Conservation (phyloP, 30 jellyfish, hydroid and myxozoan species). For the Phacellophora camtschatica region DNA sequence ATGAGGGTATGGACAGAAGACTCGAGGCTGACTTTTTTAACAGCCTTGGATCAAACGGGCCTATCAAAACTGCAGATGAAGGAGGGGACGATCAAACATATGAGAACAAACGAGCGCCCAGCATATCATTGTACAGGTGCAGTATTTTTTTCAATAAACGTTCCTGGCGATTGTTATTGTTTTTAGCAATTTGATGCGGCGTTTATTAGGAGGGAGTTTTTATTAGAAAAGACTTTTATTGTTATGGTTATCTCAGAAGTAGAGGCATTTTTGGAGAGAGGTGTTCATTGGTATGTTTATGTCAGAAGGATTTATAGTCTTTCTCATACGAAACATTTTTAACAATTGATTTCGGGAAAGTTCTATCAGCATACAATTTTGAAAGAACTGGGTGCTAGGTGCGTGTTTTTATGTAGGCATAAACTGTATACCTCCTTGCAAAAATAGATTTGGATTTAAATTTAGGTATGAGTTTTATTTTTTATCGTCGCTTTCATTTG, state of each 20-base stretch:
- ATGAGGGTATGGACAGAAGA: not conserved
- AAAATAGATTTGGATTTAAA: too few species aligned
- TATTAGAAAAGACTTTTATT: conserved; percentile 43
- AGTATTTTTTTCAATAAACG: not conserved
- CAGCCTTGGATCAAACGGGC: conserved; percentile 68
- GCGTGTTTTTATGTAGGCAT: too few species aligned
- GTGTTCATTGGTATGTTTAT: not conserved
- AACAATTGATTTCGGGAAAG: too few species aligned
- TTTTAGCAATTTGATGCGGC: conserved; percentile 67
- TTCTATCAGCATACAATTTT: too few species aligned
- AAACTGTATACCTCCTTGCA: too few species aligned
- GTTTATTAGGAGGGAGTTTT: conserved; percentile 43
- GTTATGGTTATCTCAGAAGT: conserved; percentile 45
- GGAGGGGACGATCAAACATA: conserved; percentile 52
- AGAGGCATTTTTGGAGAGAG: not conserved
- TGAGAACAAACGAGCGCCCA: conserved; percentile 1
- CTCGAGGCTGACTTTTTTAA: conserved; percentile 66
- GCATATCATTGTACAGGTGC: conserved; percentile 17
- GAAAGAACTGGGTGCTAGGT: too few species aligned
- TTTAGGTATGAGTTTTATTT: too few species aligned
- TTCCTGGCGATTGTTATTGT: not conserved
- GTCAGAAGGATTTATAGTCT: not conserved
- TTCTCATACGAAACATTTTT: not conserved
- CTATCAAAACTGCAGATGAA: conserved; percentile 47
- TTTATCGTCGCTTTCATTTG: too few species aligned